Evolutionary conservation across 2,888 invertebrate genomes (phyloP), one percentile per base, ranked within the genome.

Genomic region (Theretra japonica): DNA sequence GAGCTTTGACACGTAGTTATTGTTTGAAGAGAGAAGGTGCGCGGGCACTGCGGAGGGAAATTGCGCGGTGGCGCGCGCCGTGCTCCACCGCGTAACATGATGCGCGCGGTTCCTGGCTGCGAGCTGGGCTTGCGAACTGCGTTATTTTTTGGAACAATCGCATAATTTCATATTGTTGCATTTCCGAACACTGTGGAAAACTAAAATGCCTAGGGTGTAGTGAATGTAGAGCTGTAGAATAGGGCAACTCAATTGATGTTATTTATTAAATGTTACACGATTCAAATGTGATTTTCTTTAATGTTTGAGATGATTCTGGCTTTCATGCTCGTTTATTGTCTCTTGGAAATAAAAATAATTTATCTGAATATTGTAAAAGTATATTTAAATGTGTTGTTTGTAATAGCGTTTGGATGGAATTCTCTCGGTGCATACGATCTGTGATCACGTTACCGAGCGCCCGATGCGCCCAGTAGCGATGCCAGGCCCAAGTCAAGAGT

Each of bases 51-150:
- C 82, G 83, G 80, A 80, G 80, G 78, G 85, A 90, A 90, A 92
- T 91, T 90, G 90, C 88, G 90, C 88, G 86, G 86, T 86, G 85
- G 90, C 89, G 90, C 90, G 88, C 90, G 87, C 90, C 88, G 86
- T 82, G 74, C 75, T 77, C 69, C 78, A 88, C 91, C 89, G 88
- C 90, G 91, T 88, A 92, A 93, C 84, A 77, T 84, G 91, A 92
- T 80, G 76, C 85, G 68, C 73, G 59, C 76, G 73, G 75, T 74
- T 77, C 75, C 73, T 74, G 76, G 68, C 25, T 56, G 53, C 50
- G 8, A 65, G 57, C 58, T 68, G 41, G 30, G 25, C 23, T 41
- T 15, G 62, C 62, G 50, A 41, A 65, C 65, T 17, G 7, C 2
- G 23, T 65, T 48, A 41, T 65, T 25, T 15, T 58, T 41, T 6